Percentiles rank a stretch among this genome's conserved stretches.
Conservation (phyloP, 2,113 vertebrate genomes). For the Eptesicus fuscus region DNA sequence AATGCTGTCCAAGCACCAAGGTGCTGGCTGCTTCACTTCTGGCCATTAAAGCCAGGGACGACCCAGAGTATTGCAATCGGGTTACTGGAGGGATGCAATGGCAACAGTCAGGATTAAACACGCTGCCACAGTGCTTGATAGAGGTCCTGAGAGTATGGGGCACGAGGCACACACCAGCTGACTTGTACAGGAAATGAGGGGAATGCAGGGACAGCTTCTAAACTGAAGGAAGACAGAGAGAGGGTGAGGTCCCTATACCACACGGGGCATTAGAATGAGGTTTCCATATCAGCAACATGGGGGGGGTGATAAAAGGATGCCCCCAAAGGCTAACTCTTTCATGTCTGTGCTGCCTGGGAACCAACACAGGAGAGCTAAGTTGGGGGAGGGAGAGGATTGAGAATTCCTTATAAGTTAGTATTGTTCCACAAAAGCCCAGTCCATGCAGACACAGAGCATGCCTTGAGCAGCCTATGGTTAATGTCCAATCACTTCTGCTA, state of each 20-base stretch:
- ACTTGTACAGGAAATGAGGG: rapidly evolving
- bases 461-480: background rate
- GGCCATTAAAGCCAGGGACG: background rate
- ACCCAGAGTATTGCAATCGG: background rate
- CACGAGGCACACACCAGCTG: rapidly evolving
- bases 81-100: background rate
- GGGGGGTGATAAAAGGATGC: background rate
- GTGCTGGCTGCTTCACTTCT: background rate
- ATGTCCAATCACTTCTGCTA: background rate
- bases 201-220: background rate
- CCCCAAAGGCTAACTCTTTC: background rate
- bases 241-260: background rate
- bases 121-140: no score
- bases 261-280: background rate
- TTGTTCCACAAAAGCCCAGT: background rate
- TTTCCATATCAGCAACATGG: background rate
- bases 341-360: background rate
- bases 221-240: background rate
- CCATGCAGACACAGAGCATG: background rate
- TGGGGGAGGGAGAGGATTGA: background rate
- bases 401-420: background rate
- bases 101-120: background rate
- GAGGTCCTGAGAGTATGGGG: background rate
- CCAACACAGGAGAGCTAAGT: background rate
- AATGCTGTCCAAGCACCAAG: background rate